These are phyloP conservation scores for Haplochromis vanheusdeni DNA, from an alignment of 2,113 vertebrate species.

Conservation along the genomic window DNA sequence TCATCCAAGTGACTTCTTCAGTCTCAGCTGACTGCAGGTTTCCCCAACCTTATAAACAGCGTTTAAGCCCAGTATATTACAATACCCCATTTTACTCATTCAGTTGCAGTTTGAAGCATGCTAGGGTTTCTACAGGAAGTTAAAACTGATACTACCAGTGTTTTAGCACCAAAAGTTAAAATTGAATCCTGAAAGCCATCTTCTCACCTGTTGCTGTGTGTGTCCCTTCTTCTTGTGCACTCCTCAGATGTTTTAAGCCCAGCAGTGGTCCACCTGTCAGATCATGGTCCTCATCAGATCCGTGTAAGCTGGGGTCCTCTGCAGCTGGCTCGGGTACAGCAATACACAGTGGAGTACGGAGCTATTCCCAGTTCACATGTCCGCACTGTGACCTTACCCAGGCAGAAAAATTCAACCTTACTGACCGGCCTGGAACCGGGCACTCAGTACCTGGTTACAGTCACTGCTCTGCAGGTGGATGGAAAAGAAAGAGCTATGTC, in stretches of 20 bases:
- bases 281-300: constrained; percentile 70
- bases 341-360: constrained; percentile 78
- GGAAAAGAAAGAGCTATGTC: constrained; percentile 81
- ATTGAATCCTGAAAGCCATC: background rate
- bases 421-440: constrained; percentile 73
- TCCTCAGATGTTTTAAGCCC: constrained; percentile 66
- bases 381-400: constrained; percentile 53
- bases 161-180: background rate
- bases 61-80: background rate
- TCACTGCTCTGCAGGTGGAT: constrained; percentile 73
- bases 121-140: background rate
- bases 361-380: constrained; percentile 65
- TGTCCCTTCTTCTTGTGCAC: background rate
- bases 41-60: background rate
- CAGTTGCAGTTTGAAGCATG: background rate
- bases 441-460: constrained; percentile 83
- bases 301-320: constrained; percentile 81
- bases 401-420: constrained; percentile 63
- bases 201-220: background rate
- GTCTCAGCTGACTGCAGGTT: background rate
- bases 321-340: constrained; percentile 34
- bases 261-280: constrained; percentile 71
- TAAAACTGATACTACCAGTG: background rate
- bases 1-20: background rate
- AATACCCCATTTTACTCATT: background rate